phyloP scores from a whole-genome alignment of 2,113 vertebrate species.

The Nesogale talazaci region DNA sequence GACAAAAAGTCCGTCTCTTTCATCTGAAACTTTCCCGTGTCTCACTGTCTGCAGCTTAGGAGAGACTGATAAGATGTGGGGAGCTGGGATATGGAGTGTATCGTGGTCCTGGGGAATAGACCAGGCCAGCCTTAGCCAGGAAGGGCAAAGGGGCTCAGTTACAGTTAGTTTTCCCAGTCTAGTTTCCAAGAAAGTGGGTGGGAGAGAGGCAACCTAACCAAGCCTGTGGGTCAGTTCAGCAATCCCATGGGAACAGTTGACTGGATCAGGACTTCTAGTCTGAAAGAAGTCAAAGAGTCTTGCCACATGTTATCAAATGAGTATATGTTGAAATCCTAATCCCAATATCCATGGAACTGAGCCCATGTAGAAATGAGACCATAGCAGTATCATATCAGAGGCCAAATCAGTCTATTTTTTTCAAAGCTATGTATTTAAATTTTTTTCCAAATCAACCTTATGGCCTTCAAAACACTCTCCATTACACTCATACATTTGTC shows the following conservation, averaged over 20 bases:
- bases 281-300: background rate
- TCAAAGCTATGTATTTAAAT: too few species aligned
- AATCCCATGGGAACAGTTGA: background rate
- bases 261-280: background rate
- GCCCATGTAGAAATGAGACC: background rate
- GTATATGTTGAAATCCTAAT: background rate
- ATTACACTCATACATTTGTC: too few species aligned
- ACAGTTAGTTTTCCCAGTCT: background rate
- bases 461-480: too few species aligned
- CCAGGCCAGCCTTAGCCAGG: background rate
- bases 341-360: background rate
- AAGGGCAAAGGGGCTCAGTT: background rate
- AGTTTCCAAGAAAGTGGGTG: background rate
- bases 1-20: constrained; percentile 34
- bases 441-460: too few species aligned
- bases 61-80: background rate
- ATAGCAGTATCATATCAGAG: too few species aligned
- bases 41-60: background rate
- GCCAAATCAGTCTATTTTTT: too few species aligned
- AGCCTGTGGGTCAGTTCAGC: background rate
- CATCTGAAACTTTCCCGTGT: constrained; percentile 23
- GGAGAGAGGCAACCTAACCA: background rate
- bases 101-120: background rate
- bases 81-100: background rate
- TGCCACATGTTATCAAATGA: background rate